Conservation (phyloP, 1,140 invertebrate genomes). For the Caenorhabditis elegans region DNA sequence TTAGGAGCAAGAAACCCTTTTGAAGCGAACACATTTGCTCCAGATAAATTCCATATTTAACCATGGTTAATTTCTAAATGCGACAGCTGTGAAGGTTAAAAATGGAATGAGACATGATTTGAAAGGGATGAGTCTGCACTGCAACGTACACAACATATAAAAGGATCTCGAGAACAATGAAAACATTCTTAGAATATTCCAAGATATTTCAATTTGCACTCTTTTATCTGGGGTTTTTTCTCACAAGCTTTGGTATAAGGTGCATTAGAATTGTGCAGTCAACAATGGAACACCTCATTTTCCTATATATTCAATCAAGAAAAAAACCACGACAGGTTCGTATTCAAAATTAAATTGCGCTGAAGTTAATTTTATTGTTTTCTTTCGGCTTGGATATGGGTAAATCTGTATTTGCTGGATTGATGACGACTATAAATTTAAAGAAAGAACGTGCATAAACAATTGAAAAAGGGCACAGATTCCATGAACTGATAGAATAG, state of each 20-base stretch:
- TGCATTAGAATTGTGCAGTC: too few species aligned
- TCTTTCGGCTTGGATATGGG: not conserved
- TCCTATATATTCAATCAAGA: not conserved
- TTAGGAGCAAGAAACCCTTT: too few species aligned
- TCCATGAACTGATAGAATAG: not conserved
- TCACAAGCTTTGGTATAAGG: too few species aligned
- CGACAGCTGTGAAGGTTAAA: not conserved
- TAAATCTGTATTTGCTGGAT: not conserved
- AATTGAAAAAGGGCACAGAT: not conserved
- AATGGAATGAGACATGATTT: not conserved
- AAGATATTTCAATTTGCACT: not conserved
- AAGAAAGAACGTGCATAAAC: not conserved
- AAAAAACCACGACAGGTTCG: not conserved
- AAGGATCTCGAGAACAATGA: too few species aligned
- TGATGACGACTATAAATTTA: not conserved
- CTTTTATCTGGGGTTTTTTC: too few species aligned
- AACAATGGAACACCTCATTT: too few species aligned
- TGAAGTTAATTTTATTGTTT: not conserved
- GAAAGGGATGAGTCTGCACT: too few species aligned
- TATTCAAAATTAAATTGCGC: conserved; percentile 11
- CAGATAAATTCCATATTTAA: too few species aligned
- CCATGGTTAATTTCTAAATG: too few species aligned
- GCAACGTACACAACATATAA: too few species aligned
- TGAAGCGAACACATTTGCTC: too few species aligned
- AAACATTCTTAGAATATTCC: too few species aligned